Conservation (phyloP, 2,888 invertebrate genomes). For the Spialia ferax region DNA sequence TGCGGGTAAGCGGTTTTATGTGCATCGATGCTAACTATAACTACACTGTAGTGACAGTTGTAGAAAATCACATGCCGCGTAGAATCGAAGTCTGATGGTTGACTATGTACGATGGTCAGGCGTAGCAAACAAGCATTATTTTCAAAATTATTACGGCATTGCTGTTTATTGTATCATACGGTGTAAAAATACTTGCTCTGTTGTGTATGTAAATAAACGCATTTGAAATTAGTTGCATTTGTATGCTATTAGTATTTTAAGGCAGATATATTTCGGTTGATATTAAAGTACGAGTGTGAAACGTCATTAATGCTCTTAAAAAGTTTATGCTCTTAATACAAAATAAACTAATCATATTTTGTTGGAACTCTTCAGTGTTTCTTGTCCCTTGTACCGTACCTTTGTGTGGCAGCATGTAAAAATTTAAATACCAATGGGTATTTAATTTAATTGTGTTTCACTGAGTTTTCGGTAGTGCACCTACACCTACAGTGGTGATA, state of each 20-base stretch:
- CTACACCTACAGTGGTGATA: neutral
- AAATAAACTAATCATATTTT: too few relatives aligned
- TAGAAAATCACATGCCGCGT: constrained; percentile 7
- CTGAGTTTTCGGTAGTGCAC: too few relatives aligned
- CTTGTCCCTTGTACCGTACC: too few relatives aligned
- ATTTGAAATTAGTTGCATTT: neutral
- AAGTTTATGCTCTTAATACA: too few relatives aligned
- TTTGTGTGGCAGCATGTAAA: too few relatives aligned
- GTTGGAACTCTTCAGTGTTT: too few relatives aligned
- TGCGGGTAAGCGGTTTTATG: constrained; percentile 3
- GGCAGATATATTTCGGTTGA: neutral
- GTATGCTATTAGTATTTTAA: neutral
- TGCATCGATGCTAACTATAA: constrained; percentile 9
- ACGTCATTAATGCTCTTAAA: too few relatives aligned
- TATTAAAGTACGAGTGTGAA: too few relatives aligned
- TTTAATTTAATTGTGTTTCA: too few relatives aligned
- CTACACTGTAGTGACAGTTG: neutral
- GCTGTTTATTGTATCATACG: constrained; percentile 3
- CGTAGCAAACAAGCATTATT: constrained; percentile 23
- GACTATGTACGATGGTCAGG: constrained; percentile 9
- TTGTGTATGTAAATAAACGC: neutral
- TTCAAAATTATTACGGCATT: constrained; percentile 25
- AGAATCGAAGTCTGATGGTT: constrained; percentile 1
- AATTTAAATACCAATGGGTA: too few relatives aligned
- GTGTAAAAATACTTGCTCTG: neutral